phyloP scores from a whole-genome alignment of 2,888 invertebrate species.

The Conus canariensis region DNA sequence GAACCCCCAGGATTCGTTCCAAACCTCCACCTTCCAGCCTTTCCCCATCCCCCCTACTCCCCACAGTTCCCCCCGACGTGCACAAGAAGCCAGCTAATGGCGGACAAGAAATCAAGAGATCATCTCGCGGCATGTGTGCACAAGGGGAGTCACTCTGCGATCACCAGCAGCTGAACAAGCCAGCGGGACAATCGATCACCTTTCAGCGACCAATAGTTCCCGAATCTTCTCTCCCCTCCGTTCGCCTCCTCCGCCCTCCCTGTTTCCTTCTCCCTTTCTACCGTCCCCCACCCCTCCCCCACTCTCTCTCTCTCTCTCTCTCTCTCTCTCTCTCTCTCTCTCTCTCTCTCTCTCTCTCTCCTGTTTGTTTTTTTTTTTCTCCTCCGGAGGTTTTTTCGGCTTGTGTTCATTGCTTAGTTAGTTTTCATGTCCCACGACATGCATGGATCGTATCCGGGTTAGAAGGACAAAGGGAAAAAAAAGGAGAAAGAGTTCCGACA shows the following conservation, averaged over 20 bases:
- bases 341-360: not conserved
- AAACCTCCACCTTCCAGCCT: not conserved
- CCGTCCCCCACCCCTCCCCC: not conserved
- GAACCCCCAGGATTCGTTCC: not conserved
- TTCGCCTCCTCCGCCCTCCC: too few species aligned
- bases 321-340: not conserved
- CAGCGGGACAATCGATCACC: constrained; percentile 30
- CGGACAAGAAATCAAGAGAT: constrained; percentile 35
- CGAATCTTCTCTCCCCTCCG: not conserved
- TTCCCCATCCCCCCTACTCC: not conserved
- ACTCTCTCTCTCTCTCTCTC: not conserved
- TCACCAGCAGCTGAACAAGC: constrained; percentile 37
- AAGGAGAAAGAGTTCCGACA: too few species aligned
- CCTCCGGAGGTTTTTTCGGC: not conserved
- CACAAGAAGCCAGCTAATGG: constrained; percentile 33
- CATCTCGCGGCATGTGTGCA: constrained; percentile 38
- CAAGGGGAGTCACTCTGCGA: constrained; percentile 40
- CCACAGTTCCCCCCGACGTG: not conserved
- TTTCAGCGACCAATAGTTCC: constrained; percentile 30
- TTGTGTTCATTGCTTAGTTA: not conserved
- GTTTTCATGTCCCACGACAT: not conserved
- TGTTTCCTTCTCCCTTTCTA: too few species aligned
- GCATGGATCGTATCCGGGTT: not conserved
- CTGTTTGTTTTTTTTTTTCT: not conserved
- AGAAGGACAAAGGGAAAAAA: not conserved